Evolutionary conservation across 2,888 invertebrate genomes (phyloP).

Genomic region (Monochamus alternatus): DNA sequence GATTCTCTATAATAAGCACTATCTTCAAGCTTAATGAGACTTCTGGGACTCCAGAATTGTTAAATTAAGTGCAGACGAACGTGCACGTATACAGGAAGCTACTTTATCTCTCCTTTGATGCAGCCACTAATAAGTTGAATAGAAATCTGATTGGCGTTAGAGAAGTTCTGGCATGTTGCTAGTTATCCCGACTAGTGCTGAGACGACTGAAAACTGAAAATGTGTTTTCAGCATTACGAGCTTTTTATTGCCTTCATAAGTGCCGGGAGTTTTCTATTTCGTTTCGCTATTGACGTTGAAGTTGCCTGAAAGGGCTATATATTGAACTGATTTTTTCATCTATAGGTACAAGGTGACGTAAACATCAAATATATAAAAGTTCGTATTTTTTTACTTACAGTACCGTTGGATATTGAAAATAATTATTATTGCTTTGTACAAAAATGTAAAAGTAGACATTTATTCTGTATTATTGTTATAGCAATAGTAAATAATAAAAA

Average conservation of each 20-base stretch:
- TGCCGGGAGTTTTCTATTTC: not conserved
- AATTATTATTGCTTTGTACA: no score
- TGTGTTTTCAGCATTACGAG: conserved; percentile 14
- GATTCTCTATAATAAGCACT: no score
- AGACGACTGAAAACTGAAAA: conserved; percentile 17
- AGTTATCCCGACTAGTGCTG: conserved; percentile 14
- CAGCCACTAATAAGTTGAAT: conserved; percentile 14
- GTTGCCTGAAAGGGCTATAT: not conserved
- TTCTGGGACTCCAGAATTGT: not conserved
- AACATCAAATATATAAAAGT: no score
- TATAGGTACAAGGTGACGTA: no score
- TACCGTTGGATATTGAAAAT: no score
- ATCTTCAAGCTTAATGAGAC: not conserved
- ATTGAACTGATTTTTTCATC: no score
- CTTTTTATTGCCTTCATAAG: conserved; percentile 12
- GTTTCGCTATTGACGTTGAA: not conserved
- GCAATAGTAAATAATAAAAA: no score
- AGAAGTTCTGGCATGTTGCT: conserved; percentile 16
- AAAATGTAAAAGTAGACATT: no score
- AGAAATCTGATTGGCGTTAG: conserved; percentile 16
- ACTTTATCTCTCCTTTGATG: conserved; percentile 21
- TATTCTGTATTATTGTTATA: no score
- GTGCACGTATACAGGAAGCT: conserved; percentile 10
- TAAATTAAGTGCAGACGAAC: conserved; percentile 9
- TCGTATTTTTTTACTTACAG: no score